These are phyloP conservation scores for Philantomba maxwellii DNA, from an alignment of 2,113 vertebrate genomes.

Conservation along the genomic window DNA sequence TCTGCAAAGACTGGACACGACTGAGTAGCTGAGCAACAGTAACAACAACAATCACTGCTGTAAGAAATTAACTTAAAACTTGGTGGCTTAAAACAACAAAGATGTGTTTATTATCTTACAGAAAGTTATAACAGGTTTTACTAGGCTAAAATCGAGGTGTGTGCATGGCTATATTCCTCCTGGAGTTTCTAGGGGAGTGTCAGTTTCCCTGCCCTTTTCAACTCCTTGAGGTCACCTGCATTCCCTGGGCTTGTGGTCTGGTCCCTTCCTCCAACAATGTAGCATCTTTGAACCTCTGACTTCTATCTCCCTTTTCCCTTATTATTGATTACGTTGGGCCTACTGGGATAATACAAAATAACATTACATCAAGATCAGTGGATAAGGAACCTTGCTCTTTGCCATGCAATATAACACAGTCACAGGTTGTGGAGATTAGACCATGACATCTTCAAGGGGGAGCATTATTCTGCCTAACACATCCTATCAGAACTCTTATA, in stretches of 20 bases:
- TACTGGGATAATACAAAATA: neutral
- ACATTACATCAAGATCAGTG: neutral
- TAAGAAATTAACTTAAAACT: neutral
- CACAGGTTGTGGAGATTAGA: neutral
- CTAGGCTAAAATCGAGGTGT: neutral
- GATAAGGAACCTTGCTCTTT: neutral
- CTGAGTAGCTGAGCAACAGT: neutral
- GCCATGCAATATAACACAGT: neutral
- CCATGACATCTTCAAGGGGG: neutral
- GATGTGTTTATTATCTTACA: neutral
- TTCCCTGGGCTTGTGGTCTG: neutral
- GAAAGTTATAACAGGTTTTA: neutral
- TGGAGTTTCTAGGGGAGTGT: neutral
- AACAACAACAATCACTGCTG: neutral
- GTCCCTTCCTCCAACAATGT: neutral
- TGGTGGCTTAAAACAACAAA: neutral
- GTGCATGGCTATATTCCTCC: neutral
- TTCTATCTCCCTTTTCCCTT: neutral
- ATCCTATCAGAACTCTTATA: neutral
- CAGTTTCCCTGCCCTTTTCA: neutral
- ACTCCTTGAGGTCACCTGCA: neutral
- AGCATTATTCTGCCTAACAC: neutral
- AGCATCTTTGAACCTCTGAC: neutral
- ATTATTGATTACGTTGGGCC: neutral
- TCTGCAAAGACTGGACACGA: rapidly evolving